Percentiles rank a stretch among this genome's conserved stretches.
These are phyloP conservation scores for Xestia ashworthii DNA, from an alignment of 2,888 invertebrate species.

Conservation along the genomic window DNA sequence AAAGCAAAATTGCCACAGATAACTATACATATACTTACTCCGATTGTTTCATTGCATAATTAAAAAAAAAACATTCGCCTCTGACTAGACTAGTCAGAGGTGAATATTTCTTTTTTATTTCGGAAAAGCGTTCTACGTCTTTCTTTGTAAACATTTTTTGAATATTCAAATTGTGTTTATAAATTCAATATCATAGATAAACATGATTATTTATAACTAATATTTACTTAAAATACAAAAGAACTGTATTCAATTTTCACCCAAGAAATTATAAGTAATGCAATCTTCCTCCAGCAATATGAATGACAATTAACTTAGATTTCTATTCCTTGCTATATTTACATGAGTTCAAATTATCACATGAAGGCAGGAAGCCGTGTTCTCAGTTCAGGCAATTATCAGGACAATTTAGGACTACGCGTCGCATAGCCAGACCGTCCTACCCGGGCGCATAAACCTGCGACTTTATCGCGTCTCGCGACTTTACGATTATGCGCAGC, in stretches of 20 bases:
- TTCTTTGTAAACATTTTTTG: too few species aligned
- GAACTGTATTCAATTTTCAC: not conserved
- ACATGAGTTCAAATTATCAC: slow-evolving; percentile 55
- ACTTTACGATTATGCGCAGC: slow-evolving; percentile 54
- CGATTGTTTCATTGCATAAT: too few species aligned
- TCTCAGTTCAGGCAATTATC: slow-evolving; percentile 65
- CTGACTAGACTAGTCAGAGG: too few species aligned
- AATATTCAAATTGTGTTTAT: too few species aligned
- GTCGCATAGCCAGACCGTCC: slow-evolving; percentile 36
- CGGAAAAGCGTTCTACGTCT: too few species aligned
- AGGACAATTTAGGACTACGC: slow-evolving; percentile 66
- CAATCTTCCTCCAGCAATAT: slow-evolving; percentile 1
- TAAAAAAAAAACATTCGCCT: too few species aligned
- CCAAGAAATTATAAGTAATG: slow-evolving; percentile 1
- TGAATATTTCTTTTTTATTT: too few species aligned
- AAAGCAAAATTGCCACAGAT: too few species aligned
- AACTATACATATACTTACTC: too few species aligned
- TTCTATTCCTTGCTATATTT: slow-evolving; percentile 39
- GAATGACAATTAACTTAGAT: slow-evolving; percentile 47
- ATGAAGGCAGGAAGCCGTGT: slow-evolving; percentile 56
- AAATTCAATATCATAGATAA: too few species aligned
- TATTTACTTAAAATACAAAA: too few species aligned
- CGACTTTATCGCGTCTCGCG: slow-evolving; percentile 59
- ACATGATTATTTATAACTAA: too few species aligned
- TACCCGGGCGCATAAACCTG: slow-evolving; percentile 50